These are phyloP conservation scores for Sarcophaga peregrina DNA, from an alignment of 1,140 invertebrate species.

Conservation along the genomic window DNA sequence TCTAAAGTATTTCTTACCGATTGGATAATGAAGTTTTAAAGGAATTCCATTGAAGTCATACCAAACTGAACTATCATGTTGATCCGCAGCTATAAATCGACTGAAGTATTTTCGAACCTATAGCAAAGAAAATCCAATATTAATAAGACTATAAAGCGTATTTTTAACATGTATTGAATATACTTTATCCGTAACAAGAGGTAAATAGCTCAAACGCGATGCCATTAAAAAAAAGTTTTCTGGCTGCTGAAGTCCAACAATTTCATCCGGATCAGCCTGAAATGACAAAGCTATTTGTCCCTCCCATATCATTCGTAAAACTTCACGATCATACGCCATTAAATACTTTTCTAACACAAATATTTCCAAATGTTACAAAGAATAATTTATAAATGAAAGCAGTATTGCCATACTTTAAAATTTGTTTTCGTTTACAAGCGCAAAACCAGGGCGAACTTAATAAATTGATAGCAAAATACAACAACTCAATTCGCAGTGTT, in stretches of 20 bases:
- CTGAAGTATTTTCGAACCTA: slow-evolving; percentile 92
- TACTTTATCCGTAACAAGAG: slow-evolving; percentile 95
- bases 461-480: no score
- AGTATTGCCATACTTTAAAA: no score
- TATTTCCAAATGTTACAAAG: no score
- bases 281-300: slow-evolving; percentile 94
- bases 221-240: slow-evolving; percentile 96
- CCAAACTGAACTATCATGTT: slow-evolving; percentile 92
- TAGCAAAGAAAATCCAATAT: not conserved
- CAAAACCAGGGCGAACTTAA: no score
- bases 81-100: slow-evolving; percentile 82
- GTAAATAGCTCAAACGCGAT: slow-evolving; percentile 94
- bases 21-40: slow-evolving; percentile 96
- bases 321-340: slow-evolving; percentile 93
- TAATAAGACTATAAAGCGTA: not conserved
- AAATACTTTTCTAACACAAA: not conserved
- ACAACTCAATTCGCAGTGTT: no score
- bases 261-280: slow-evolving; percentile 86
- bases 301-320: slow-evolving; percentile 94
- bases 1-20: slow-evolving; percentile 71
- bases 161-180: not conserved
- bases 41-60: slow-evolving; percentile 92
- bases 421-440: no score
- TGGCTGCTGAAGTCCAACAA: slow-evolving; percentile 85
- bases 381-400: no score